Base-by-base conservation (phyloP, 2,888 invertebrate species). In the Phyllotreta striolata region DNA sequence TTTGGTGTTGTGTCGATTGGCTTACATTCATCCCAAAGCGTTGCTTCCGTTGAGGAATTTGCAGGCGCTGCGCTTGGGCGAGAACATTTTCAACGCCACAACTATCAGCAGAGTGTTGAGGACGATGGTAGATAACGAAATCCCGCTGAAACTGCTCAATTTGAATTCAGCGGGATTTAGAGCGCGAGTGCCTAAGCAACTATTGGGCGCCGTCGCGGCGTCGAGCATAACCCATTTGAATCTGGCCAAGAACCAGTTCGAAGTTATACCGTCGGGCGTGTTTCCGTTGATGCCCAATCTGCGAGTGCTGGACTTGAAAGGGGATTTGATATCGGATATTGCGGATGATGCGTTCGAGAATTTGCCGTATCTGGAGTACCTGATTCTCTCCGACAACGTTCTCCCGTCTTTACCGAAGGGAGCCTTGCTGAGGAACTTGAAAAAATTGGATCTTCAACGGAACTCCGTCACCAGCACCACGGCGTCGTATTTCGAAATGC, bases 221-320 rank as follows among this genome's bases (percentile, higher is more conserved):
- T 83, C 85, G 0, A 84, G 83, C 1, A 82, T 87, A 43, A 83
- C 80, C 35, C 77, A 78, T 51, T 76, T 88, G 46, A 80, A 80
- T 57, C 73, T 88, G 43, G 80, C 84, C 0, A 77, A 83, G 55
- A 88, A 88, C 73, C 86, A 86, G 70, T 87, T 88, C 71, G 86
- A 86, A 78, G 75, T 82, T 1, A 81, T 88, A 6, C 72, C 74
- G 8, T 80, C 83, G 7, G 79, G 83, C n/a, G 77, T 80, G 3
- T 88, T 88, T 73, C 86, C 87, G 1, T 62, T 58, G 3, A 87
- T 88, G 86, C 77, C 81, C 0, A 84, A 85, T 64, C 78, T 89
- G 57, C 81, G 84, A 72, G 70, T 83, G 0, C 72, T 89, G 44
- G 86, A 88, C 76, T 78, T 89, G 46, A 81, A 84, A 57, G 83